A percentile compares a stretch with the other conserved stretches of the same genome.
phyloP scores from a whole-genome alignment of 2,113 vertebrate species.

The Saccopteryx leptura region DNA sequence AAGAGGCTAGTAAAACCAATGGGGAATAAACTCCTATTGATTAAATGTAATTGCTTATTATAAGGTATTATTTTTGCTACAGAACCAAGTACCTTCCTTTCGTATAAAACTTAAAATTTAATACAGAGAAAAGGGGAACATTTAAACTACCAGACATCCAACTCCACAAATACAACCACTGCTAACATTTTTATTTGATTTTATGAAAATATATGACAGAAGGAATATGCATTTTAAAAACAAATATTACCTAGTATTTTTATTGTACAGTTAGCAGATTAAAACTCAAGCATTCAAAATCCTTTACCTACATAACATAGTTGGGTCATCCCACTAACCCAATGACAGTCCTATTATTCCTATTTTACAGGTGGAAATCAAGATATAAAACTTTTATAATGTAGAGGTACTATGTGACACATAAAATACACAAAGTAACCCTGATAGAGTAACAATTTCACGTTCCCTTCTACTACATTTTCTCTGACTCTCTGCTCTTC shows the following conservation, averaged over 20 bases:
- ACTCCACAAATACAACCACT: background rate
- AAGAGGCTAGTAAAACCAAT: conserved; percentile 30
- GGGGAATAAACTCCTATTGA: background rate
- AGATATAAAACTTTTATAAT: background rate
- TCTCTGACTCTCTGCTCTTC: background rate
- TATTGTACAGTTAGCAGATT: background rate
- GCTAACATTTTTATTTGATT: conserved; percentile 18
- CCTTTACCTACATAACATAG: background rate
- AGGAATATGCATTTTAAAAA: background rate
- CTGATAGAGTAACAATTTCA: background rate
- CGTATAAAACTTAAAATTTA: background rate
- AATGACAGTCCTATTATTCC: background rate
- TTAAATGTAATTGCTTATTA: background rate
- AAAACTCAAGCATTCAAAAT: conserved; percentile 15
- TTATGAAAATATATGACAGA: background rate
- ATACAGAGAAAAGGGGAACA: conserved; percentile 10
- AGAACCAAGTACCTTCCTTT: background rate
- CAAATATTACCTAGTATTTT: background rate
- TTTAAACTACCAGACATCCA: background rate
- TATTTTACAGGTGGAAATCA: background rate
- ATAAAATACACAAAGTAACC: background rate
- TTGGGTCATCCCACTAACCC: conserved; percentile 1
- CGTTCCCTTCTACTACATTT: conserved; percentile 2
- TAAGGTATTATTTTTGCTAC: background rate
- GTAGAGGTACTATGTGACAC: background rate